Conservation (phyloP, 2,113 vertebrate genomes). For the Tor tambroides region DNA sequence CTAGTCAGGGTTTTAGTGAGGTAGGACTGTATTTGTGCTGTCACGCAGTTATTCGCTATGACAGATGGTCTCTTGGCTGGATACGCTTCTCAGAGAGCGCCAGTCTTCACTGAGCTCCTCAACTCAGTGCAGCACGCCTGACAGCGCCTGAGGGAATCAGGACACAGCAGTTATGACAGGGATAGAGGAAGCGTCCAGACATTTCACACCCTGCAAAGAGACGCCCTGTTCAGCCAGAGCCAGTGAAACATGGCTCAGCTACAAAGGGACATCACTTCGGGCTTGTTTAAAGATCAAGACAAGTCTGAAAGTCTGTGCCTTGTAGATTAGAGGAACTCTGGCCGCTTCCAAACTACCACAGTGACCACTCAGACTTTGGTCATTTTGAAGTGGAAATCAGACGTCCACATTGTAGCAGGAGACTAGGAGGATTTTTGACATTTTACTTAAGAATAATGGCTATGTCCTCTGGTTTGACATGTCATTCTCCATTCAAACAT, state of each 20-base stretch:
- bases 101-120: slow-evolving; percentile 38
- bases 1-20: slow-evolving; percentile 25
- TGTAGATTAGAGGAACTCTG: slow-evolving; percentile 2
- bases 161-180: slow-evolving; percentile 39
- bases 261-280: neutral
- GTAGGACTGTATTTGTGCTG: slow-evolving; percentile 37
- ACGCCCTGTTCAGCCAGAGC: slow-evolving; percentile 34
- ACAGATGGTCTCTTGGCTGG: slow-evolving; percentile 61
- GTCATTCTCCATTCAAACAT: neutral
- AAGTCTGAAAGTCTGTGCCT: neutral
- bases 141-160: slow-evolving; percentile 48
- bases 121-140: slow-evolving; percentile 37
- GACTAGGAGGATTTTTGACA: neutral
- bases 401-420: neutral
- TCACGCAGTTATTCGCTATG: slow-evolving; percentile 46
- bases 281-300: slow-evolving; percentile 18
- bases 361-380: neutral
- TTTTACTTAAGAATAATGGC: neutral
- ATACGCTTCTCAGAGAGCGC: slow-evolving; percentile 48
- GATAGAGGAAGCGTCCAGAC: slow-evolving; percentile 37
- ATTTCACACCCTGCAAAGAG: slow-evolving; percentile 45
- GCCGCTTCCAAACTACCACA: neutral
- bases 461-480: neutral
- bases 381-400: neutral
- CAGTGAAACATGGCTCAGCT: neutral